Conservation (phyloP, 2,113 vertebrate genomes). For the Menura novaehollandiae region DNA sequence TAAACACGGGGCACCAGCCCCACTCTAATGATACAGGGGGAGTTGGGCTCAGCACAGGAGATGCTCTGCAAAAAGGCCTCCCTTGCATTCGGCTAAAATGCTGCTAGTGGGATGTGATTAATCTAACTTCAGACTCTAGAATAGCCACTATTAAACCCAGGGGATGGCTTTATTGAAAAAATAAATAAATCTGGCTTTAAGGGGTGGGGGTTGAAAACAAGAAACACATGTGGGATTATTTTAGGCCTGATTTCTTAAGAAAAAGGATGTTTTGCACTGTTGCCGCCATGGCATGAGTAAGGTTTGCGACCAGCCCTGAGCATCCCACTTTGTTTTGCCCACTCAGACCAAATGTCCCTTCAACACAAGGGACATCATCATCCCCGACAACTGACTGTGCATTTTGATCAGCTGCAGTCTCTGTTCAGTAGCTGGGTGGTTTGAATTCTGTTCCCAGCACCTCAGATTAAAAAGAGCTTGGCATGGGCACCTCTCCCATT, state of each 20-base stretch:
- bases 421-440: not conserved
- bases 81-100: not conserved
- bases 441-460: not conserved
- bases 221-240: not conserved
- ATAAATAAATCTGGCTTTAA: conserved; percentile 16
- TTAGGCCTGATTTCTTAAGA: not conserved
- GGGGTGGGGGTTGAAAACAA: not conserved
- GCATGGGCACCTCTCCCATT: not conserved
- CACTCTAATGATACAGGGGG: not conserved
- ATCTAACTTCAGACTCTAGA: conserved; percentile 13
- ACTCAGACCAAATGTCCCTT: not conserved
- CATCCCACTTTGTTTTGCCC: not conserved
- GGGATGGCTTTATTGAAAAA: conserved; percentile 14
- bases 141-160: conserved; percentile 31
- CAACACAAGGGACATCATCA: not conserved
- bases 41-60: not conserved
- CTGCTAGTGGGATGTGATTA: conserved; percentile 23
- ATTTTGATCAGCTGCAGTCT: not conserved
- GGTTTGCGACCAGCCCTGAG: not conserved
- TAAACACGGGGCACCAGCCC: conserved; percentile 13
- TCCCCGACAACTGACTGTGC: not conserved
- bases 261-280: accelerated
- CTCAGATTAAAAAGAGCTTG: not conserved
- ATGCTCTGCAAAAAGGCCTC: not conserved
- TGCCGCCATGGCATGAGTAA: not conserved